These are phyloP conservation scores for Rhegmatorhina hoffmannsi DNA, from an alignment of 2,113 vertebrate species.

Conservation along the genomic window DNA sequence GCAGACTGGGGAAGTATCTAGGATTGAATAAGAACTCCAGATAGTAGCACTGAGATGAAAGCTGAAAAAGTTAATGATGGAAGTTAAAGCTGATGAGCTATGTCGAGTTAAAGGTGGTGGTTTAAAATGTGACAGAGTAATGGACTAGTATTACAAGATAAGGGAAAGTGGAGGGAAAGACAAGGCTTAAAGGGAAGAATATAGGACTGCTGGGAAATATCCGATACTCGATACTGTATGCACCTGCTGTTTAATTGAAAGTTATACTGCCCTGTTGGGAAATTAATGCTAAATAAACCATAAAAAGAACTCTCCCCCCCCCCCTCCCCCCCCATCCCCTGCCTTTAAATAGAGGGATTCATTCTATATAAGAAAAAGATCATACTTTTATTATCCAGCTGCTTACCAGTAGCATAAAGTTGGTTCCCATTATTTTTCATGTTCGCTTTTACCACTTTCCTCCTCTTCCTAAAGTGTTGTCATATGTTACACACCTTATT, in stretches of 20 bases:
- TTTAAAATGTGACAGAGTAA: not conserved
- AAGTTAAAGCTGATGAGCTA: not conserved
- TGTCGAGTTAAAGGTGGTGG: not conserved
- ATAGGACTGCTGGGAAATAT: not conserved
- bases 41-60: not conserved
- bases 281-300: not conserved
- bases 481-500: not conserved
- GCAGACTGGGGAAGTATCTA: not conserved
- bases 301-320: not conserved
- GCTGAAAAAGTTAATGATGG: not conserved
- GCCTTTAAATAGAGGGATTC: not conserved
- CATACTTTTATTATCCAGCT: slow-evolving; percentile 4
- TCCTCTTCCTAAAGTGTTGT: not conserved
- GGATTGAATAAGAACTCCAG: not conserved
- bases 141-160: not conserved
- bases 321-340: no score
- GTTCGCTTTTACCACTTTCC: not conserved
- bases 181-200: not conserved
- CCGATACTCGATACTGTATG: not conserved
- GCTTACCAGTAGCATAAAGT: slow-evolving; percentile 50
- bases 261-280: not conserved
- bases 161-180: not conserved
- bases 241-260: slow-evolving; percentile 24
- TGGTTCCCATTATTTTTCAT: slow-evolving; percentile 49
- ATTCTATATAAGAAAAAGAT: not conserved